Evolutionary conservation across 1,140 invertebrate genomes (phyloP), one percentile per base, ranked within the genome.

Genomic region (Drosophila bifasciata): DNA sequence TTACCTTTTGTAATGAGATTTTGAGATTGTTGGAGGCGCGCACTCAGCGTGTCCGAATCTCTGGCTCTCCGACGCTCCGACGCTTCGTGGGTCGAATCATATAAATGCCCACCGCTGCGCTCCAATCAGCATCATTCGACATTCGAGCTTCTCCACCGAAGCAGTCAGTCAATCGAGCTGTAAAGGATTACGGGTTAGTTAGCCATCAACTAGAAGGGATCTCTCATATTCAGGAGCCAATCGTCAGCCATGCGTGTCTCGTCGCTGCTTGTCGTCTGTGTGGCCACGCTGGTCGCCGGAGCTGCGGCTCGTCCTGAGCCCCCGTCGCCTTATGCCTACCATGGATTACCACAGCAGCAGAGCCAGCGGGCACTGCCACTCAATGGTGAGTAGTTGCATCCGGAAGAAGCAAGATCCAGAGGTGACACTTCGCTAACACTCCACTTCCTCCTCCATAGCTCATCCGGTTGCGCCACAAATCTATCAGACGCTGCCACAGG

Each of bases 291-390:
- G 46, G 78, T 92, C 89, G 93, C 92, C 44, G 89, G 92, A 77
- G 92, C 92, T 78, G 91, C 91, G 76, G 93, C 92, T 16, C 92
- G 93, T 67, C 93, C 93, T 79, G 93, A 94, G 90, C 92, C 93
- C 2, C 93, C 93, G 83, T 92, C 93, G 5, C 93, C 93, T 48
- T 94, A 93, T 77, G 92, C 91, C 78, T 93, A 93, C 89, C 93
- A 92, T 76, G 92, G 92, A 80, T 88, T 88, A 88, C 83, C 83
- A 0, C 86, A 90, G 76, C 86, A 90, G 76, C 88, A 93, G 91
- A 81, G 73, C 48, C 88, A 86, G 64, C 74, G 79, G 60, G 89
- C 73, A 41, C 48, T 90, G 69, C 81, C 81, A 49, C 49, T 79
- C 15, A 91, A 89, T 67, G 85, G 89, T 90, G 60, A 84, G 79